These are phyloP conservation scores for Phyllostomus discolor DNA, from an alignment of 2,113 vertebrate species.

Conservation along the genomic window DNA sequence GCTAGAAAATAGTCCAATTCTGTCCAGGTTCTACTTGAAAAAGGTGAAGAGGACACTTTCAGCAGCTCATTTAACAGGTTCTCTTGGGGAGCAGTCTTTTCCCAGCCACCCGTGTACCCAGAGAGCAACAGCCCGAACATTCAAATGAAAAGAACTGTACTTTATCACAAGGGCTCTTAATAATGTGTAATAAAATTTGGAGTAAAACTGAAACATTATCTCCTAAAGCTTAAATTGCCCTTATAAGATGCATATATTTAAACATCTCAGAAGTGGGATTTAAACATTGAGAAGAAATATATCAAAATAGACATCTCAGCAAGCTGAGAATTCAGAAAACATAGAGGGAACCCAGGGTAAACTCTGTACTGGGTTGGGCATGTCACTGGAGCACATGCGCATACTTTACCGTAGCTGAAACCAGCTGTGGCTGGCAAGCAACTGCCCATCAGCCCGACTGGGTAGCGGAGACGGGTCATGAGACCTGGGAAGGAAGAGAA, in stretches of 20 bases:
- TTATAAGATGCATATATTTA: neutral
- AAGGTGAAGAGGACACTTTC: neutral
- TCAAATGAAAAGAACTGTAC: neutral
- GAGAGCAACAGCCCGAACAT: neutral
- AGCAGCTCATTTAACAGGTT: neutral
- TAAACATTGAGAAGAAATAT: neutral
- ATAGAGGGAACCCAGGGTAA: neutral
- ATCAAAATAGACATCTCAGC: neutral
- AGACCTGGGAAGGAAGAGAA: conserved; percentile 80
- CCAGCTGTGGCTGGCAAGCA: conserved; percentile 81
- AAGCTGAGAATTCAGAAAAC: neutral
- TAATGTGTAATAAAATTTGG: neutral
- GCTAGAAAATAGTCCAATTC: neutral
- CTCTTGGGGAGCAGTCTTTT: neutral
- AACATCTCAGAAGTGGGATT: neutral
- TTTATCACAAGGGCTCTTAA: neutral
- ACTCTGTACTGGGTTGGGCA: neutral
- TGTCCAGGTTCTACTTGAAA: neutral
- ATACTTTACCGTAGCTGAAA: conserved; percentile 84
- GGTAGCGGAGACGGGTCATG: conserved; percentile 84
- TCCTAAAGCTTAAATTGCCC: neutral
- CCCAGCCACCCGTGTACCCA: neutral
- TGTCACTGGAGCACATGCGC: neutral
- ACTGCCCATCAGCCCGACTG: conserved; percentile 81
- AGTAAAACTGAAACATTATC: neutral